Conservation (phyloP, 2,113 vertebrate species). For the Scartelaos histophorus region DNA sequence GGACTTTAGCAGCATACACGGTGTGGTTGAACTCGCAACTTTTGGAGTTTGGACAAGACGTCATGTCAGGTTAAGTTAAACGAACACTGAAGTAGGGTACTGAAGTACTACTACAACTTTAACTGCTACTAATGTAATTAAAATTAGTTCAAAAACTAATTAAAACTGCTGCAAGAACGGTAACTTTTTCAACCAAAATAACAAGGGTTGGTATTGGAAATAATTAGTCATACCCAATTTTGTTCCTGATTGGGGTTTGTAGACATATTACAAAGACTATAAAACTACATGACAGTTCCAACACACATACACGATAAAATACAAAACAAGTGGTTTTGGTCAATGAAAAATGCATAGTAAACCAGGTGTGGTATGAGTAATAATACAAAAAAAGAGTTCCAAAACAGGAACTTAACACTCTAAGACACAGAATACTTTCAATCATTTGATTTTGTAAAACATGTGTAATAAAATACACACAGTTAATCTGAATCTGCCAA, state of each 20-base stretch:
- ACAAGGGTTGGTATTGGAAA: not conserved
- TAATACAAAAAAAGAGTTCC: too few relatives aligned
- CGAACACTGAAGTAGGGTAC: not conserved
- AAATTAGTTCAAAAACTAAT: not conserved
- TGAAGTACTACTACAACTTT: not conserved
- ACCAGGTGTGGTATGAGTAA: too few relatives aligned
- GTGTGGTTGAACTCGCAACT: constrained; percentile 2
- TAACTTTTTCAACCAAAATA: not conserved
- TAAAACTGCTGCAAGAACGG: too few relatives aligned
- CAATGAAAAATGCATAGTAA: too few relatives aligned
- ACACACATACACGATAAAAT: too few relatives aligned
- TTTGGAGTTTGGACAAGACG: constrained; percentile 7
- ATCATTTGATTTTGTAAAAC: too few relatives aligned
- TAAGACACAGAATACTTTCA: too few relatives aligned
- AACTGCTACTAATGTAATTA: not conserved
- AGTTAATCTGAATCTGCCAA: not conserved
- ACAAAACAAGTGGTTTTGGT: too few relatives aligned
- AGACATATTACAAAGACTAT: too few relatives aligned
- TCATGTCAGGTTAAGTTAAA: not conserved
- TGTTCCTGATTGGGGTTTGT: not conserved
- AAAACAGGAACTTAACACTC: too few relatives aligned
- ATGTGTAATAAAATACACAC: not conserved
- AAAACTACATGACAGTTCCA: too few relatives aligned
- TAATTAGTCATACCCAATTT: too few relatives aligned
- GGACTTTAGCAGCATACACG: constrained; percentile 22